These are phyloP conservation scores for Myiopsitta monachus DNA, from an alignment of 2,113 vertebrate species.

Conservation along the genomic window DNA sequence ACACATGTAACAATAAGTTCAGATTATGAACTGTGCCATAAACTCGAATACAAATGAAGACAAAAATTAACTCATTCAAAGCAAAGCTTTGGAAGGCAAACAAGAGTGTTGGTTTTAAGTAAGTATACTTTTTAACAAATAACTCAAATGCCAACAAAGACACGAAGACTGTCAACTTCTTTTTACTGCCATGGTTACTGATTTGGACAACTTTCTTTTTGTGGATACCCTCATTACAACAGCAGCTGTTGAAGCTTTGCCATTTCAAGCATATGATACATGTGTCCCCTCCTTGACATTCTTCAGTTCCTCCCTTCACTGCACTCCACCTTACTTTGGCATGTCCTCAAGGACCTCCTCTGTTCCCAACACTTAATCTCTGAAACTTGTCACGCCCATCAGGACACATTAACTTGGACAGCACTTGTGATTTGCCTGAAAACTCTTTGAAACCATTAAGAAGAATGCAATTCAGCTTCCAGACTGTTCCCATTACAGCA, in stretches of 20 bases:
- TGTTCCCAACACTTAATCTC: slow-evolving; percentile 68
- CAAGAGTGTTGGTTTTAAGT: neutral
- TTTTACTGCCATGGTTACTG: neutral
- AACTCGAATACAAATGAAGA: neutral
- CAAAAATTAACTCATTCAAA: neutral
- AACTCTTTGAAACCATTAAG: neutral
- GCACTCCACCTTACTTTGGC: neutral
- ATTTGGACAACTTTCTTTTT: neutral
- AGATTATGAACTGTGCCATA: neutral
- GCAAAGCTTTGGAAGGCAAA: neutral
- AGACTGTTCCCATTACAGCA: neutral
- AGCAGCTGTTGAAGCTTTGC: neutral
- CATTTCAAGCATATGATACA: neutral
- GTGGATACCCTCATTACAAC: neutral
- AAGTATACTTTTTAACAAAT: neutral
- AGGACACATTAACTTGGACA: neutral
- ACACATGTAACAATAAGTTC: neutral
- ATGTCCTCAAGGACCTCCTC: slow-evolving; percentile 57
- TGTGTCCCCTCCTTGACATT: neutral
- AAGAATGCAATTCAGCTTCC: neutral
- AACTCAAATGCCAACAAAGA: neutral
- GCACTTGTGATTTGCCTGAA: neutral
- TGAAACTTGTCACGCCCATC: slow-evolving; percentile 68
- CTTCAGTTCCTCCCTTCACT: slow-evolving; percentile 32
- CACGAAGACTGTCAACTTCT: neutral